Conservation (phyloP, 2,888 invertebrate genomes). For the Drosophila affinis region DNA sequence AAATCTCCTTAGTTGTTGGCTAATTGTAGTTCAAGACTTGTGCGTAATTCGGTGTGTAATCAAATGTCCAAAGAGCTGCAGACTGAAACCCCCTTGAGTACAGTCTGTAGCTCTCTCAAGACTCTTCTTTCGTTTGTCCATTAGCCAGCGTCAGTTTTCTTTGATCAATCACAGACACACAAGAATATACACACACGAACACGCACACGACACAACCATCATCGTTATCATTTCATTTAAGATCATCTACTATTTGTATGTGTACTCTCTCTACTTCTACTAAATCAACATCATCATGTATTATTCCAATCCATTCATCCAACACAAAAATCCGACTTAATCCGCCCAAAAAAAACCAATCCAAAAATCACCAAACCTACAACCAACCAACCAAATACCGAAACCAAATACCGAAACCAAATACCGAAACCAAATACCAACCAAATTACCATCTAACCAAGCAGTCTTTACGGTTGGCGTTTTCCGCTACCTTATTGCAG, state of each 20-base stretch:
- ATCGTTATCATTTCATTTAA: constrained; percentile 22
- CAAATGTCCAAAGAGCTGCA: neutral
- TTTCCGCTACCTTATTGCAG: constrained; percentile 98
- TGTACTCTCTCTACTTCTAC: constrained; percentile 35
- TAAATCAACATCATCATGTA: constrained; percentile 49
- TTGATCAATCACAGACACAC: neutral
- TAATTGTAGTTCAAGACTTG: constrained; percentile 24
- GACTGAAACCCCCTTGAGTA: neutral
- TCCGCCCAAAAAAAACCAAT: constrained; percentile 37
- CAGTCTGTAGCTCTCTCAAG: neutral
- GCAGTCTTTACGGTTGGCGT: constrained; percentile 97
- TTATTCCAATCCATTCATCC: constrained; percentile 32
- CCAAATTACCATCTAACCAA: constrained; percentile 79
- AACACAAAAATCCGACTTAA: constrained; percentile 14
- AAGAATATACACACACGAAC: constrained; percentile 4
- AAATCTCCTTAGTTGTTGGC: constrained; percentile 20
- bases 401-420: constrained; percentile 20
- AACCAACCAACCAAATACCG: constrained; percentile 71
- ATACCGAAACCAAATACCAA: constrained; percentile 31
- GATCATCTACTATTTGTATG: constrained; percentile 20
- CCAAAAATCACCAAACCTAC: constrained; percentile 29
- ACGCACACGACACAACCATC: neutral
- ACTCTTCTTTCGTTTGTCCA: neutral
- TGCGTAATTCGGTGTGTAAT: constrained; percentile 8
- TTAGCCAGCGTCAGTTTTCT: neutral